A percentile compares a stretch with the other conserved stretches of the same genome.
phyloP scores from a whole-genome alignment of 2,888 invertebrate species.

The Morinoia aosen region DNA sequence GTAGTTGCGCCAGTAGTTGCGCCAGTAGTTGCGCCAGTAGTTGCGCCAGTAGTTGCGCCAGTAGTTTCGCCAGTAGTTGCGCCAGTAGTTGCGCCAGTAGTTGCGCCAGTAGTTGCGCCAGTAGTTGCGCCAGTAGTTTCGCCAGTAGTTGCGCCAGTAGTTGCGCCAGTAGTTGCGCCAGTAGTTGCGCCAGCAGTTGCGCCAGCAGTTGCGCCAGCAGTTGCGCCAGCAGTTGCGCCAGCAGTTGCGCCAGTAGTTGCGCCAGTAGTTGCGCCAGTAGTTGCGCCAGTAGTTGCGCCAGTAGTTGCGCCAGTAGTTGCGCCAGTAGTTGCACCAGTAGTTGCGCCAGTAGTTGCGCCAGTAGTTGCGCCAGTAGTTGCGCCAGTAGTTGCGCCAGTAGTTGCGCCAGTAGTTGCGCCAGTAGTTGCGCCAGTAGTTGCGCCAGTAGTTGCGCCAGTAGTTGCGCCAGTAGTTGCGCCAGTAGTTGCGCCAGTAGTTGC shows the following conservation, averaged over 20 bases:
- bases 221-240: neutral
- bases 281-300: neutral
- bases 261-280: neutral
- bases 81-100: neutral
- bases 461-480: neutral
- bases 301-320: neutral
- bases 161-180: neutral
- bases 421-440: neutral
- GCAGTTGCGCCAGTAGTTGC: too few relatives aligned
- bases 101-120: neutral
- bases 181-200: neutral
- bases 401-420: too few relatives aligned
- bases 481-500: neutral
- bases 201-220: neutral
- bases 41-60: too few relatives aligned
- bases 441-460: neutral
- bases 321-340: too few relatives aligned
- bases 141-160: neutral
- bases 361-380: neutral
- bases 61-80: neutral
- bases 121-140: neutral
- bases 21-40: neutral
- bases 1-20: neutral
- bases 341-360: neutral
- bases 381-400: neutral